Conservation (phyloP, 2,888 invertebrate genomes). For the Campopleginae sp. region DNA sequence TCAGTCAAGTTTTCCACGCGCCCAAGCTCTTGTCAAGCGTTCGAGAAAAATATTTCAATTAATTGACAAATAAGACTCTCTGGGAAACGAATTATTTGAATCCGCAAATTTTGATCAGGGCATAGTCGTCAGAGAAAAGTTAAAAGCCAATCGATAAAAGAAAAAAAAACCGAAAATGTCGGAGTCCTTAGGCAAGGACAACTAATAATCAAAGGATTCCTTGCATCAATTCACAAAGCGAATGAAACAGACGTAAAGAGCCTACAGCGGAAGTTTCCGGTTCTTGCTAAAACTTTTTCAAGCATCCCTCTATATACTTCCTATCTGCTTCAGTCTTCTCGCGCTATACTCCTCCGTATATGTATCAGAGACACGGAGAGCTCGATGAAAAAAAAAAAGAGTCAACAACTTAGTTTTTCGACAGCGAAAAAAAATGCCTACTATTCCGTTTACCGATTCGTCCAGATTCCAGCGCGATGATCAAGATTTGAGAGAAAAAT, state of each 20-base stretch:
- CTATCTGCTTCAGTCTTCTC: slow-evolving; percentile 56
- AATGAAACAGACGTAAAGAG: slow-evolving; percentile 69
- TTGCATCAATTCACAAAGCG: slow-evolving; percentile 74
- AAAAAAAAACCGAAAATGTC: slow-evolving; percentile 58
- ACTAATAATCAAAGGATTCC: slow-evolving; percentile 74
- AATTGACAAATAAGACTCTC: neutral
- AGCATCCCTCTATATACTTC: slow-evolving; percentile 61
- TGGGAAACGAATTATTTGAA: neutral
- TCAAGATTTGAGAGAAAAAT: neutral
- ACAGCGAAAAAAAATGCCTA: slow-evolving; percentile 1
- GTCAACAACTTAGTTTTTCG: slow-evolving; percentile 70
- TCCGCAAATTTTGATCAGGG: slow-evolving; percentile 28
- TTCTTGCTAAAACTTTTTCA: slow-evolving; percentile 61
- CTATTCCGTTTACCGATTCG: slow-evolving; percentile 25
- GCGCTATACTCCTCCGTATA: slow-evolving; percentile 13
- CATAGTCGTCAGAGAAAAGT: slow-evolving; percentile 46
- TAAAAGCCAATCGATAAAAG: slow-evolving; percentile 51
- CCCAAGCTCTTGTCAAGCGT: neutral
- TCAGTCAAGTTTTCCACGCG: slow-evolving; percentile 22
- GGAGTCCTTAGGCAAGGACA: slow-evolving; percentile 65
- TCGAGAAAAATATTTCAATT: neutral
- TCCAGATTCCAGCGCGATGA: neutral
- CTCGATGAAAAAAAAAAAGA: slow-evolving; percentile 63
- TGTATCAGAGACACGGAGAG: slow-evolving; percentile 12
- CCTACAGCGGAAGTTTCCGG: neutral